These are phyloP conservation scores for Rugalucina vietnamica DNA, from an alignment of 2,888 invertebrate species.

Conservation along the genomic window DNA sequence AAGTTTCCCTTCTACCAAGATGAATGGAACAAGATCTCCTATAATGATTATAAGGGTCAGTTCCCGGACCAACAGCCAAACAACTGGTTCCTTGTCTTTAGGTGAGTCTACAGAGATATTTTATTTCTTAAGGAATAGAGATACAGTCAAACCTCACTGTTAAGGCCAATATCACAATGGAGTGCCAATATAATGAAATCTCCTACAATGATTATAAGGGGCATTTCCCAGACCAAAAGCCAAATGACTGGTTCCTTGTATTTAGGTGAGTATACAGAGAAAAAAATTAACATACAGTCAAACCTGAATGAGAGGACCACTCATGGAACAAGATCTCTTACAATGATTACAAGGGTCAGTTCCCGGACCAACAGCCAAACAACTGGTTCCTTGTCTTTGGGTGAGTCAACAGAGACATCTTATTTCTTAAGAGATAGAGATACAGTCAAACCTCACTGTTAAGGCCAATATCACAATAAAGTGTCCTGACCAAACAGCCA, in stretches of 20 bases:
- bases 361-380: conserved; percentile 82
- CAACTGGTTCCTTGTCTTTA: conserved; percentile 84
- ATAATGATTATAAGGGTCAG: conserved; percentile 81
- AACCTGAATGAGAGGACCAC: no score
- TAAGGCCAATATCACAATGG: no score
- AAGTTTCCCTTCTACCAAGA: conserved; percentile 83
- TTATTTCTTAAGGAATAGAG: no score
- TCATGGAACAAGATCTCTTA: conserved; percentile 84
- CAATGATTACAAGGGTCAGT: conserved; percentile 81
- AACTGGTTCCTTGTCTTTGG: conserved; percentile 84
- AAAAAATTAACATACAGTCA: no score
- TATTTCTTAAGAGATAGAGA: no score
- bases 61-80: conserved; percentile 82
- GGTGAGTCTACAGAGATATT: conserved; percentile 65
- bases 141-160: no score
- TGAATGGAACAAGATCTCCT: conserved; percentile 84
- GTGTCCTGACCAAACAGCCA: no score
- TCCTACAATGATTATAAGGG: conserved; percentile 83
- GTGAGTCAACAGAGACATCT: conserved; percentile 70
- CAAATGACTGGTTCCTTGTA: conserved; percentile 83
- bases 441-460: no score
- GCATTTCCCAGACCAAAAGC: conserved; percentile 80
- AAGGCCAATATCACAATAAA: no score
- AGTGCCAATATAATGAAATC: conserved; percentile 84
- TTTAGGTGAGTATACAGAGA: conserved; percentile 81